phyloP scores from a whole-genome alignment of 2,797 vertebrate species.

The Anabas testudineus region DNA sequence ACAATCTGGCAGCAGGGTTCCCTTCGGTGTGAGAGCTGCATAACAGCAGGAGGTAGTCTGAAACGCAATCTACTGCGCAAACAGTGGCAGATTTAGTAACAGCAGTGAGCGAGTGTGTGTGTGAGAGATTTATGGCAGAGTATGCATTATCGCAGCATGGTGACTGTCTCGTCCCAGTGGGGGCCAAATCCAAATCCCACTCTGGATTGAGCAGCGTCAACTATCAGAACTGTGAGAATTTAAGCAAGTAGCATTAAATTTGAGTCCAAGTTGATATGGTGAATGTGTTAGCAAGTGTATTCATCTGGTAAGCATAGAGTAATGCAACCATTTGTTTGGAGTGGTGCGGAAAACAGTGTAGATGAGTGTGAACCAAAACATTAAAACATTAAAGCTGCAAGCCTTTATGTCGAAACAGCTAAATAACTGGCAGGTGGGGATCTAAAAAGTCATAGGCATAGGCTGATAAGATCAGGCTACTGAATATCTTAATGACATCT shows the following conservation, averaged over 20 bases:
- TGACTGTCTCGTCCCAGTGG: constrained; percentile 1
- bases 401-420: no score
- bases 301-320: no score
- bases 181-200: constrained; percentile 11
- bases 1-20: constrained; percentile 36
- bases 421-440: no score
- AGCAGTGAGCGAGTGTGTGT: constrained; percentile 9
- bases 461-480: no score
- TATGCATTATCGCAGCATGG: constrained; percentile 16
- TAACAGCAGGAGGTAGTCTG: constrained; percentile 23
- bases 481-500: no score
- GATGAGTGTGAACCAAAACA: no score
- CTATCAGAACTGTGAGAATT: background rate
- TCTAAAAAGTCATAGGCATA: no score
- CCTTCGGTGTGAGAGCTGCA: constrained; percentile 15
- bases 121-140: constrained; percentile 21
- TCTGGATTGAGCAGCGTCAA: constrained; percentile 26
- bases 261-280: no score
- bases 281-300: no score
- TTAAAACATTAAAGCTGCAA: no score
- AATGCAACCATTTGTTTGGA: no score
- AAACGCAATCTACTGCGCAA: constrained; percentile 6
- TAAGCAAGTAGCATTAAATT: background rate
- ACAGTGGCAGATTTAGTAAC: background rate
- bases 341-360: no score